Evolutionary conservation across 2,797 vertebrate species (phyloP).

Genomic region (Lophotriccus pileatus): DNA sequence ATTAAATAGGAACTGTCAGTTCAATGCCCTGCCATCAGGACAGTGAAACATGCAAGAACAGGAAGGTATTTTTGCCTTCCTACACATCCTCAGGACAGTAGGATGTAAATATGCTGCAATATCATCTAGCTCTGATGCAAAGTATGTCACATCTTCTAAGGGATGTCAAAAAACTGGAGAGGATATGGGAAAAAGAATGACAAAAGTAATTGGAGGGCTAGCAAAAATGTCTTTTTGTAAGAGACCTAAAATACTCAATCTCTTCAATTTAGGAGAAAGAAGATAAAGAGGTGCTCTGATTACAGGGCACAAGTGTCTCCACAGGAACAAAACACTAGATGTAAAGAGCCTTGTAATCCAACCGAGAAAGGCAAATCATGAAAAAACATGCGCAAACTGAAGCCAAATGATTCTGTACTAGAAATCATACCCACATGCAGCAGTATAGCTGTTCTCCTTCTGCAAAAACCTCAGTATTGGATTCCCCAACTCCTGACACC

Average conservation of each 20-base stretch:
- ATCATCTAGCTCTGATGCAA: background rate
- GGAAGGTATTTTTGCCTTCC: conserved; percentile 17
- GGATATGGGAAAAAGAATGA: background rate
- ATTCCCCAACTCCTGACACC: background rate
- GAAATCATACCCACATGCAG: background rate
- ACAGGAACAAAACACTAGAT: background rate
- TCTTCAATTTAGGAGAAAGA: background rate
- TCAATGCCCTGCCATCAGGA: background rate
- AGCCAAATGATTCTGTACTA: background rate
- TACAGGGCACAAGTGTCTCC: background rate
- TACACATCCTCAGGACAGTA: background rate
- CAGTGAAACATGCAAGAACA: background rate
- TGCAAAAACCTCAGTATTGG: background rate
- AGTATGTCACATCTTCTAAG: background rate
- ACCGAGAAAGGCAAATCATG: background rate
- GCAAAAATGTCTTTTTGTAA: background rate
- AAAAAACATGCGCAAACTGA: background rate
- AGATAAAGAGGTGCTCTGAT: conserved; percentile 3
- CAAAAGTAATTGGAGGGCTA: background rate
- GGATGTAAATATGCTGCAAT: background rate
- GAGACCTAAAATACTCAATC: background rate
- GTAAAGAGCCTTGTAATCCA: conserved; percentile 16
- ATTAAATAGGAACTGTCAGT: conserved; percentile 29
- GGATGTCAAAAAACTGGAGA: background rate
- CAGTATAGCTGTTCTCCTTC: background rate